Evolutionary conservation across 2,113 vertebrate species (phyloP), one percentile per base, ranked within the genome.

Genomic region (Salvelinus fontinalis): DNA sequence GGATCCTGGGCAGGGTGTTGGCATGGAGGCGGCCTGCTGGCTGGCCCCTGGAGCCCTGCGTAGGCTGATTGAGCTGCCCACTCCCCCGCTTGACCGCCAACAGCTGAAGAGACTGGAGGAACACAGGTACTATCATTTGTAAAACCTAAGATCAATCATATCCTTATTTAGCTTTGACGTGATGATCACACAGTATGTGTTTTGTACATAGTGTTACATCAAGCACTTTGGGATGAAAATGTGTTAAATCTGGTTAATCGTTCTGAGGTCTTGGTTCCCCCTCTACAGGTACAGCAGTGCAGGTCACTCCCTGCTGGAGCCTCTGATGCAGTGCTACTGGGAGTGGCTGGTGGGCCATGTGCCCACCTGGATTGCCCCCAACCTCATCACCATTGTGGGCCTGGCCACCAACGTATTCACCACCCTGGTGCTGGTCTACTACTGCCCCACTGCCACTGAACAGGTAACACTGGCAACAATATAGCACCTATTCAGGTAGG

Each of bases 21-120:
- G 87, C 82, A 85, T 91, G 91, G 91, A 93, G 70, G 82, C 90
- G 2, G 27, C 84, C 59, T 93, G 92, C 88, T 93, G 92, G 86
- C 81, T 92, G 59, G 82, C 87, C 67, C 90, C 91, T 6, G 89
- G 91, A 0, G 83, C 93, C 67, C 85, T 97, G 81, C 95, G 93
- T 85, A 95, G 95, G 3, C 89, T 98, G 44, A 88, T 98, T n/a
- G 95, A 97, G 88, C 88, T 99, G 88, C 96, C 97, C 1, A 94
- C 95, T 0, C 96, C 97, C 0, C 97, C 97, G 2, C 82, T 99
- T 75, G 95, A 96, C 60, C 93, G 95, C 75, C 96, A 99, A 87
- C 98, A 99, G 86, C 93, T 99, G 39, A 99, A 99, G 91, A 95
- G 96, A 26, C 92, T 99, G 81, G 97, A 99, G 89, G 97, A 99